phyloP scores from a whole-genome alignment of 1,140 invertebrate genomes.

The Hylaeus anthracinus region DNA sequence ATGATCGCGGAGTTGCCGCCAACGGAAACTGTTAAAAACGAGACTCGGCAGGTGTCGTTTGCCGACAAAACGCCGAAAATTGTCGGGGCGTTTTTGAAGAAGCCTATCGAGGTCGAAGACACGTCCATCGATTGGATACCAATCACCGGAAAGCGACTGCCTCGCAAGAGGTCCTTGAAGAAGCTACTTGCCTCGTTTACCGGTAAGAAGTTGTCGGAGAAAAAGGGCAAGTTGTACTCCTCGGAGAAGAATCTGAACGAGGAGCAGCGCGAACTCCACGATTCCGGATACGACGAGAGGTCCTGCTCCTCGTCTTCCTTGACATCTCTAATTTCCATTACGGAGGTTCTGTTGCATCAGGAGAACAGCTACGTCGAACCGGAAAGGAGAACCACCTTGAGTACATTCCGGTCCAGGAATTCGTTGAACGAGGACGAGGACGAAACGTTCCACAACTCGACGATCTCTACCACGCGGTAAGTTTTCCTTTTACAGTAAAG shows the following conservation, averaged over 20 bases:
- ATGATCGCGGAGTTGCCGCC: neutral
- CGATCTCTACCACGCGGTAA: neutral
- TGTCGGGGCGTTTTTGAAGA: constrained; percentile 65
- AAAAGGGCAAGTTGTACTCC: constrained; percentile 40
- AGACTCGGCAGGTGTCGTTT: neutral
- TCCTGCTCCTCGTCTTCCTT: constrained; percentile 49
- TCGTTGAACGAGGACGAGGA: neutral
- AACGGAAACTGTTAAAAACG: neutral
- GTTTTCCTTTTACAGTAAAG: too few species aligned
- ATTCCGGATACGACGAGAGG: constrained; percentile 65
- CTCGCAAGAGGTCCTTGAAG: constrained; percentile 65
- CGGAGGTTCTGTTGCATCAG: constrained; percentile 19
- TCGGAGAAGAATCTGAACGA: constrained; percentile 50
- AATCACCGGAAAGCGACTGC: constrained; percentile 58
- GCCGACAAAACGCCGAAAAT: constrained; percentile 51
- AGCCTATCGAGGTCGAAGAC: constrained; percentile 66
- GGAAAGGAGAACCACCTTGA: neutral
- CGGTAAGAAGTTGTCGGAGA: neutral
- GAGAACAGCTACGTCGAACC: constrained; percentile 3
- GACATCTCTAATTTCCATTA: constrained; percentile 27
- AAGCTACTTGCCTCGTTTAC: constrained; percentile 58
- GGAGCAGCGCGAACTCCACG: constrained; percentile 40
- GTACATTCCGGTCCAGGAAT: constrained; percentile 34
- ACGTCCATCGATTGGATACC: constrained; percentile 66
- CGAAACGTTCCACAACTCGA: neutral